A percentile compares a stretch with the other conserved stretches of the same genome.
These are phyloP conservation scores for Hofmannophila pseudospretella DNA, from an alignment of 2,888 invertebrate genomes.

Conservation along the genomic window DNA sequence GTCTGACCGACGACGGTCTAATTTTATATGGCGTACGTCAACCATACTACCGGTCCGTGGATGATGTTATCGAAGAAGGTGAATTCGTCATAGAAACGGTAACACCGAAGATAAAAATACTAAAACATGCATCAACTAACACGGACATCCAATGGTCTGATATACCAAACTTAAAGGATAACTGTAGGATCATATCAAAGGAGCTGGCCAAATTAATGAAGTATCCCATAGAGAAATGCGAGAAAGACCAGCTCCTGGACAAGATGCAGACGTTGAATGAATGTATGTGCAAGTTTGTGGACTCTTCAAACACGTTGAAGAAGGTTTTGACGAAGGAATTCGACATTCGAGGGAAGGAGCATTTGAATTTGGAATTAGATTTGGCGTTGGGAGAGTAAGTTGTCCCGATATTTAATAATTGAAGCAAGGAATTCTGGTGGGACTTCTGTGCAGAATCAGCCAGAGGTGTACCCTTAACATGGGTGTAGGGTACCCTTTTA, in stretches of 20 bases:
- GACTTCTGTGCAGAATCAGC: too few species aligned
- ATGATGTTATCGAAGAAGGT: slow-evolving; percentile 48
- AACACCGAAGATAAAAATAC: slow-evolving; percentile 52
- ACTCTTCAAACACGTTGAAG: slow-evolving; percentile 58
- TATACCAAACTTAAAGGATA: slow-evolving; percentile 39
- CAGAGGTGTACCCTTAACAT: too few species aligned
- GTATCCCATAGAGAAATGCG: slow-evolving; percentile 25
- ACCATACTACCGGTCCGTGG: slow-evolving; percentile 47
- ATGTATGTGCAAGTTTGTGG: slow-evolving; percentile 62
- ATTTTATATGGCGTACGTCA: slow-evolving; percentile 32
- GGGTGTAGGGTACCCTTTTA: too few species aligned
- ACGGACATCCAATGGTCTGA: slow-evolving; percentile 48
- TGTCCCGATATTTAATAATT: too few species aligned
- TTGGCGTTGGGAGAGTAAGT: slow-evolving; percentile 59
- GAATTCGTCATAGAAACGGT: slow-evolving; percentile 61
- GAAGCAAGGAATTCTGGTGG: too few species aligned
- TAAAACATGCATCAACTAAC: slow-evolving; percentile 51
- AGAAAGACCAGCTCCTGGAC: slow-evolving; percentile 37
- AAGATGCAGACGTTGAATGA: slow-evolving; percentile 62
- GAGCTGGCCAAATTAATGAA: slow-evolving; percentile 47
- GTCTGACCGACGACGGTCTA: slow-evolving; percentile 31
- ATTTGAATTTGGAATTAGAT: too few species aligned
- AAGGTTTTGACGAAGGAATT: slow-evolving; percentile 51
- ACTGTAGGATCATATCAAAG: slow-evolving; percentile 36
- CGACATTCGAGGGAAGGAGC: slow-evolving; percentile 31